phyloP scores from a whole-genome alignment of 1,140 invertebrate species.

The Drosophila pseudoananassae region DNA sequence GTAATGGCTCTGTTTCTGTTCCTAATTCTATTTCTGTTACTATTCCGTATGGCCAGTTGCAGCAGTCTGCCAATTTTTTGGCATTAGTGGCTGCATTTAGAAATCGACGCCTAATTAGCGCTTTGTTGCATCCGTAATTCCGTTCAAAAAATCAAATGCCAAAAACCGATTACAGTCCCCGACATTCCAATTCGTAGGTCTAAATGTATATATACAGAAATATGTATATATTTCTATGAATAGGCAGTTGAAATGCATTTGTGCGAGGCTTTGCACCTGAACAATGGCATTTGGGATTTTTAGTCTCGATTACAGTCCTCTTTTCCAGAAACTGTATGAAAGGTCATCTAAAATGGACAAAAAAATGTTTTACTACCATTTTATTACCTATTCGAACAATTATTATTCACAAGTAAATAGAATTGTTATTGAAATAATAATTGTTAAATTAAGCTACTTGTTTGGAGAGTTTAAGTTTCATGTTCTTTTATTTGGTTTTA shows the following conservation, averaged over 20 bases:
- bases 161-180: conserved; percentile 36
- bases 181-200: conserved; percentile 7
- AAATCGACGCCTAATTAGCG: conserved; percentile 49
- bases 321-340: too few relatives aligned
- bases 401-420: neutral
- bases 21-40: neutral
- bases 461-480: too few relatives aligned
- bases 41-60: conserved; percentile 3
- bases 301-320: neutral
- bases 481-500: too few relatives aligned
- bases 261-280: conserved; percentile 37
- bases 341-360: neutral
- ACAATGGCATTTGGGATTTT: conserved; percentile 4
- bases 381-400: neutral
- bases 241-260: too few relatives aligned
- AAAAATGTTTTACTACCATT: too few relatives aligned
- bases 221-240: too few relatives aligned
- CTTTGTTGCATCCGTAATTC: conserved; percentile 45
- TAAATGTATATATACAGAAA: too few relatives aligned
- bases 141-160: conserved; percentile 31
- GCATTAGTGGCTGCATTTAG: conserved; percentile 34
- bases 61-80: neutral
- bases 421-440: neutral
- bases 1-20: neutral
- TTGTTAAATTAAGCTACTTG: too few relatives aligned